These are phyloP conservation scores for Spodoptera picta DNA, from an alignment of 2,888 invertebrate species.

Conservation along the genomic window DNA sequence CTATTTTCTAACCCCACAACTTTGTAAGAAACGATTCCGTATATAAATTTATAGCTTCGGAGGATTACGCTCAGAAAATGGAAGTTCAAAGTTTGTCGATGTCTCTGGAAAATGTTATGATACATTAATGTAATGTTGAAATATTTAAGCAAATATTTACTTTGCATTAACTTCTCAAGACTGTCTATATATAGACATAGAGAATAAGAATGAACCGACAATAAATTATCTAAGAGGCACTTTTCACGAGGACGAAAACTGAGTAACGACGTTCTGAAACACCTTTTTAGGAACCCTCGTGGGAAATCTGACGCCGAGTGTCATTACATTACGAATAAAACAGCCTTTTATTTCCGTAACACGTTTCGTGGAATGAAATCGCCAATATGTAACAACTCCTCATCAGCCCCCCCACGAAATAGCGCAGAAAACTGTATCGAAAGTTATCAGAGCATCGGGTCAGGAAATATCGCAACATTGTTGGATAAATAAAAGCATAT, in stretches of 20 bases:
- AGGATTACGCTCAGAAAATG: constrained; percentile 53
- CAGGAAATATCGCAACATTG: constrained; percentile 74
- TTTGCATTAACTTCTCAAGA: constrained; percentile 30
- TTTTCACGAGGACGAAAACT: constrained; percentile 47
- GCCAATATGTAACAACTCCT: constrained; percentile 60
- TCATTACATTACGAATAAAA: constrained; percentile 61
- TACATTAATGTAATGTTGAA: constrained; percentile 25
- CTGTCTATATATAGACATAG: constrained; percentile 27
- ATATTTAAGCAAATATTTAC: constrained; percentile 32
- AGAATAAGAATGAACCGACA: constrained; percentile 36
- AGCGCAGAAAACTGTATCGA: constrained; percentile 66
- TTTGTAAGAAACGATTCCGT: constrained; percentile 65
- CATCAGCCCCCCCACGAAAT: constrained; percentile 62
- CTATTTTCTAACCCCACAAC: constrained; percentile 70
- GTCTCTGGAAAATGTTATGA: constrained; percentile 53
- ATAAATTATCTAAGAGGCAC: constrained; percentile 44
- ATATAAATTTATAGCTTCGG: constrained; percentile 65
- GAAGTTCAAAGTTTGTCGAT: constrained; percentile 45
- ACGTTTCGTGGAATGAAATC: constrained; percentile 63
- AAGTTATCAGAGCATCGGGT: constrained; percentile 74
- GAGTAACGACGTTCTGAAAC: constrained; percentile 41
- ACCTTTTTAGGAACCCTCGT: constrained; percentile 51
- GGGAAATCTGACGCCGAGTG: constrained; percentile 57
- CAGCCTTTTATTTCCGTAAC: constrained; percentile 66
- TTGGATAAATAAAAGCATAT: constrained; percentile 79